These are phyloP conservation scores for Malthinus seriepunctatus DNA, from an alignment of 2,888 invertebrate species.

Conservation along the genomic window DNA sequence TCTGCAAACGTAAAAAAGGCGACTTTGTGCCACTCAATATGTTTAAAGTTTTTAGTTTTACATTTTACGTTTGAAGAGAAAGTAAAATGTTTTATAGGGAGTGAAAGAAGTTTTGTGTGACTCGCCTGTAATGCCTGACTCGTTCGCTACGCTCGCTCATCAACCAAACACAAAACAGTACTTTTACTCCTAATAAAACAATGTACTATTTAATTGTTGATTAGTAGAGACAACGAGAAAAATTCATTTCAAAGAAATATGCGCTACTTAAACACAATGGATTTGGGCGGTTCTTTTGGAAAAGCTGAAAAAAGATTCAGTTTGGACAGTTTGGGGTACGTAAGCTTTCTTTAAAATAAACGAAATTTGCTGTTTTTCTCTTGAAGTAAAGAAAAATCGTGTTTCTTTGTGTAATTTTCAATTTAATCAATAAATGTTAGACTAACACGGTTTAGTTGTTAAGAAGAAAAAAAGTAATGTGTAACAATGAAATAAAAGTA, in stretches of 20 bases:
- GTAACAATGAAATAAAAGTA: background rate
- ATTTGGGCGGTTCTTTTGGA: constrained; percentile 22
- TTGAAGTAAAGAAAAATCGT: background rate
- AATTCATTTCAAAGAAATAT: constrained; percentile 19
- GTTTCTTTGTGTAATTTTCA: background rate
- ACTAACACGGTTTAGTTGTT: background rate
- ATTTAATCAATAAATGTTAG: background rate
- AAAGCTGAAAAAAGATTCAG: constrained; percentile 16
- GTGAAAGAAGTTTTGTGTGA: too few species aligned
- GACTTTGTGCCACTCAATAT: too few species aligned
- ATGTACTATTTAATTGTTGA: background rate
- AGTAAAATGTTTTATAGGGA: too few species aligned
- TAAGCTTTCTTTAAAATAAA: background rate
- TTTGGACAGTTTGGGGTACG: constrained; percentile 24
- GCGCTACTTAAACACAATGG: constrained; percentile 22
- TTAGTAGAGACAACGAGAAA: background rate
- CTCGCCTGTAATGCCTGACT: too few species aligned
- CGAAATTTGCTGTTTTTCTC: too few species aligned
- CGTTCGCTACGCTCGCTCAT: too few species aligned
- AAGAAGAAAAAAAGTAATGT: background rate
- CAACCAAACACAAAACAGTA: too few species aligned
- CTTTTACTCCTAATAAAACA: too few species aligned
- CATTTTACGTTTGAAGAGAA: too few species aligned
- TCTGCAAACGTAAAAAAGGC: background rate
- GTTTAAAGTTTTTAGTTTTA: background rate